A percentile compares a stretch with the other conserved stretches of the same genome.
Evolutionary conservation across 2,113 vertebrate species (phyloP).

Genomic region (Gadus chalcogrammus): DNA sequence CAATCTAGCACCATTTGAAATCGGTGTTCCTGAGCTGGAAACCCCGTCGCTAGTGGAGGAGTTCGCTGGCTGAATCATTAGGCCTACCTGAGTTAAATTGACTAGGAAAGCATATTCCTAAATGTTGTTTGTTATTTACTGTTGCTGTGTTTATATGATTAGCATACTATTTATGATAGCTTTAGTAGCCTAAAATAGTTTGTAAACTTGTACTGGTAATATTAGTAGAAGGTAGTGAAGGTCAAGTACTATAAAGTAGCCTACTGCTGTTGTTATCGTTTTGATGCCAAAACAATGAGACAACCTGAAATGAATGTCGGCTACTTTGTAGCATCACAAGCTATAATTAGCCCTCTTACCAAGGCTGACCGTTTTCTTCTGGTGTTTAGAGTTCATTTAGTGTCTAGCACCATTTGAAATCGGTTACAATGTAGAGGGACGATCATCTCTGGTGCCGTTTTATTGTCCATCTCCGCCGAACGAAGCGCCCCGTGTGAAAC

Average conservation of each 20-base stretch:
- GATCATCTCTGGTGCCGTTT: slow-evolving; percentile 52
- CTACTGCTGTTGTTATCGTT: too few relatives aligned
- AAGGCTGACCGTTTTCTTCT: slow-evolving; percentile 97
- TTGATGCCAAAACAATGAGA: too few relatives aligned
- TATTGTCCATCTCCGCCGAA: not conserved
- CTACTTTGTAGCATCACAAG: too few relatives aligned
- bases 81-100: too few relatives aligned
- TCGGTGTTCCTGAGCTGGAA: slow-evolving; percentile 98
- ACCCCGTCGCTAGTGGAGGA: slow-evolving; percentile 62
- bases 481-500: not conserved
- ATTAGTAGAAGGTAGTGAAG: too few relatives aligned
- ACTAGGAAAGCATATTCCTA: too few relatives aligned
- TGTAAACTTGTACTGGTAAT: too few relatives aligned
- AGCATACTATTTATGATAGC: too few relatives aligned
- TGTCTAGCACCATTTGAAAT: slow-evolving; percentile 99
- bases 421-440: slow-evolving; percentile 95
- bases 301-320: too few relatives aligned
- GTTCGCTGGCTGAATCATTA: not conserved
- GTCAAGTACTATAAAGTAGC: not conserved
- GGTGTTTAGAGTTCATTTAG: slow-evolving; percentile 92
- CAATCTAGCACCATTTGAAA: slow-evolving; percentile 99
- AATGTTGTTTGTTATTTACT: too few relatives aligned
- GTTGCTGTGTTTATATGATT: too few relatives aligned
- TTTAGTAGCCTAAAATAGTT: too few relatives aligned
- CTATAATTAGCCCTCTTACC: slow-evolving; percentile 72